These are phyloP conservation scores for Lasioglossum villosulum DNA, from an alignment of 2,888 invertebrate species.

Conservation along the genomic window DNA sequence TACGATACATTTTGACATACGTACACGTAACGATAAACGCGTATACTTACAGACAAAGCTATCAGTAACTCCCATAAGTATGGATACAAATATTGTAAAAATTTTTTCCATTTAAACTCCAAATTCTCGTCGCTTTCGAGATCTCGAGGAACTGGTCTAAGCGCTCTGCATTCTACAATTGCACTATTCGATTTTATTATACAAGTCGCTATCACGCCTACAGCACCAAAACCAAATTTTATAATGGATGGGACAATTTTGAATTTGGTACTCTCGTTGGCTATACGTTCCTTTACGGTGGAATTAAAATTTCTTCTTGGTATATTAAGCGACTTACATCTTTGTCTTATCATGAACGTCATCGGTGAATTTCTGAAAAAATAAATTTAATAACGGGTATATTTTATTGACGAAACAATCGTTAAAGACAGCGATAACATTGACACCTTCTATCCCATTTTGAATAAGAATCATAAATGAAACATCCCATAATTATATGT, in stretches of 20 bases:
- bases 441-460: neutral
- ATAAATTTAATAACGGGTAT: constrained; percentile 11
- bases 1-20: neutral
- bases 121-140: constrained; percentile 40
- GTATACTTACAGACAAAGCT: constrained; percentile 90
- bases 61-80: constrained; percentile 91
- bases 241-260: constrained; percentile 39
- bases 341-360: constrained; percentile 37
- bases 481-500: neutral
- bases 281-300: constrained; percentile 4
- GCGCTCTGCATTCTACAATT: constrained; percentile 51
- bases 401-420: neutral
- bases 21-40: neutral
- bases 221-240: constrained; percentile 65
- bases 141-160: constrained; percentile 28
- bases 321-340: constrained; percentile 10
- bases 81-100: constrained; percentile 90
- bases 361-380: constrained; percentile 53
- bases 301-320: constrained; percentile 47
- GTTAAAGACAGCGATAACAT: neutral
- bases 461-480: neutral
- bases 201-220: constrained; percentile 62
- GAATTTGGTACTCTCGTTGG: neutral
- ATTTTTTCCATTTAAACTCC: constrained; percentile 91
- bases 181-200: constrained; percentile 57